phyloP scores from a whole-genome alignment of 2,888 invertebrate species.

The Agrotis exclamationis region DNA sequence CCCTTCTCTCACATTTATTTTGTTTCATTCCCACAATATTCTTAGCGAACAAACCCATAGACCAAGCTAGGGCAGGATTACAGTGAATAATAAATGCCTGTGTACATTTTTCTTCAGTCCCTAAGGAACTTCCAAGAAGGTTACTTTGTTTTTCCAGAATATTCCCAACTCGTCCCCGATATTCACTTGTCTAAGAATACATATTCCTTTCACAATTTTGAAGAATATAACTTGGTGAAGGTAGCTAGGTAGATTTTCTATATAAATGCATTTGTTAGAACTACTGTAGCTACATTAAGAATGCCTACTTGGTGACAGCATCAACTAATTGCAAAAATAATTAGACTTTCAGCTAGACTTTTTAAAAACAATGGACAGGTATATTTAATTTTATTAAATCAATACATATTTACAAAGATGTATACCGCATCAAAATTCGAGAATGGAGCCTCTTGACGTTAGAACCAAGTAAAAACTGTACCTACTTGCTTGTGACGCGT shows the following conservation, averaged over 20 bases:
- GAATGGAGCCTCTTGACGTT: too few species aligned
- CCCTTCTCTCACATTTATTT: background rate
- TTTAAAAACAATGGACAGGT: too few species aligned
- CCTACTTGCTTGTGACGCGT: too few species aligned
- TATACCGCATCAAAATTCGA: too few species aligned
- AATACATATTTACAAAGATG: too few species aligned
- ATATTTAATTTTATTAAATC: too few species aligned
- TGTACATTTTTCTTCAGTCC: constrained; percentile 47
- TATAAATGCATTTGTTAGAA: background rate
- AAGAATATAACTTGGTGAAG: constrained; percentile 9
- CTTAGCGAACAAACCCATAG: constrained; percentile 4
- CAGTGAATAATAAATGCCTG: constrained; percentile 47
- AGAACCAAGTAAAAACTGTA: too few species aligned
- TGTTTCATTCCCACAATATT: constrained; percentile 5
- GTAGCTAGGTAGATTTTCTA: background rate
- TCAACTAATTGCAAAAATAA: too few species aligned
- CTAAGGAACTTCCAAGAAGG: constrained; percentile 38
- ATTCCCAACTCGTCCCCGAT: constrained; percentile 43
- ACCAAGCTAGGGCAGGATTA: constrained; percentile 18
- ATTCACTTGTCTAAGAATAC: constrained; percentile 31
- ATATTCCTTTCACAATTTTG: constrained; percentile 41
- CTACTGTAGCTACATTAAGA: too few species aligned
- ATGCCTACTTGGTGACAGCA: too few species aligned
- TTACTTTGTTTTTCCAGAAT: constrained; percentile 48
- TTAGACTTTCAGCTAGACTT: too few species aligned